Conservation (phyloP, 2,888 invertebrate species). For the Cryptophagus acutangulus region DNA sequence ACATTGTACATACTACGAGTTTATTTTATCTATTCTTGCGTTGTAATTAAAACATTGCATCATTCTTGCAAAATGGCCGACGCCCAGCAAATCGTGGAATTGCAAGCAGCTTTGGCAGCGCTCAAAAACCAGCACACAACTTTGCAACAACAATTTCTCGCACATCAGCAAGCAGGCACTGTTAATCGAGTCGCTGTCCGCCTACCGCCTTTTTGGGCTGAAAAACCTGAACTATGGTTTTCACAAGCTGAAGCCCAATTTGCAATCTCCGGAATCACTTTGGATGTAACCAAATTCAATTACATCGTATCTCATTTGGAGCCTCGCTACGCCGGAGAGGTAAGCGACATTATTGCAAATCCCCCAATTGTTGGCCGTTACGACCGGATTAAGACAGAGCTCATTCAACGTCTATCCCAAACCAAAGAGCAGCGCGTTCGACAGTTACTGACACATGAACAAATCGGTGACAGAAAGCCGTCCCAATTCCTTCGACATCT, state of each 20-base stretch:
- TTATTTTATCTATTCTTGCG: too few relatives aligned
- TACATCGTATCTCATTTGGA: background rate
- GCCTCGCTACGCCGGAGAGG: background rate
- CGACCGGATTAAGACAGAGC: background rate
- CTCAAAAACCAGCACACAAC: too few relatives aligned
- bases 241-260: background rate
- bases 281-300: background rate
- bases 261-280: background rate
- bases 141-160: too few relatives aligned
- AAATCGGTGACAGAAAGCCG: too few relatives aligned
- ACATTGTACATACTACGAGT: too few relatives aligned
- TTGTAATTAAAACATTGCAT: too few relatives aligned
- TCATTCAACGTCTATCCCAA: background rate
- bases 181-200: background rate
- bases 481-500: too few relatives aligned
- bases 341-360: background rate
- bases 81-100: too few relatives aligned
- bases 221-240: slow-evolving; percentile 1
- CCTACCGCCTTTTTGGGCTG: background rate
- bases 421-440: background rate
- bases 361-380: background rate
- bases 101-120: too few relatives aligned
- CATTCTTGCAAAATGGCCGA: too few relatives aligned
- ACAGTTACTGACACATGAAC: background rate
- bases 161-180: too few relatives aligned